Evolutionary conservation across 2,888 invertebrate species (phyloP), one percentile per base, ranked within the genome.

Genomic region (Zonitis immaculata): DNA sequence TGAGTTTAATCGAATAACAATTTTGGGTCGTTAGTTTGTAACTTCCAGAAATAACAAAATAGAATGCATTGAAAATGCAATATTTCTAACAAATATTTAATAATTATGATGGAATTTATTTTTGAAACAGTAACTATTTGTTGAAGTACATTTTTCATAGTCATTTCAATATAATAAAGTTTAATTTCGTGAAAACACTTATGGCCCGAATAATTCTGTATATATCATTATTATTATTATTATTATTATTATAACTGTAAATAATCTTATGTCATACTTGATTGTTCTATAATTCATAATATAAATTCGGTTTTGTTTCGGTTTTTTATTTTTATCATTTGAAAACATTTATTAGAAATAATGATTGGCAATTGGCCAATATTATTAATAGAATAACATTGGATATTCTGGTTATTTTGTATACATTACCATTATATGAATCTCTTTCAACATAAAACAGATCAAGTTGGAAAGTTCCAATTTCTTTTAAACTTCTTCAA

Each of bases 371-470:
- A 42, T 28, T 11, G 14, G 32, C 51, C 52, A 56, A 47, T 39
- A 11, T 25, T 52, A 56, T 47, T 56, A 53, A 53, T 56, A 56
- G 53, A 49, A 47, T 44, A 51, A 11, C 50, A 53, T 47, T 30
- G 45, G 50, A 44, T 56, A 53, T 52, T 56, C 51, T 51, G 48
- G 51, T 54, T 47, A 54, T 51, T 56, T 56, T 46, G 46, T 44
- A 20, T 44, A n/a, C n/a, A 42, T 51, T 50, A 20, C 27, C 18
- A 16, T 52, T 42, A 11, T 5, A 20, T 39, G 39, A 39, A 8
- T 35, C 18, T 18, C 9, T 8, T 44, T 30, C 27, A 39, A 56
- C 52, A 53, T 48, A 50, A 56, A 56, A 47, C 56, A 56, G 56
- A 56, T 56, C 56, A 44, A 46, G 30, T 39, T 20, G 18, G n/a